Conservation (phyloP, 2,113 vertebrate species). For the Orcinus orca region DNA sequence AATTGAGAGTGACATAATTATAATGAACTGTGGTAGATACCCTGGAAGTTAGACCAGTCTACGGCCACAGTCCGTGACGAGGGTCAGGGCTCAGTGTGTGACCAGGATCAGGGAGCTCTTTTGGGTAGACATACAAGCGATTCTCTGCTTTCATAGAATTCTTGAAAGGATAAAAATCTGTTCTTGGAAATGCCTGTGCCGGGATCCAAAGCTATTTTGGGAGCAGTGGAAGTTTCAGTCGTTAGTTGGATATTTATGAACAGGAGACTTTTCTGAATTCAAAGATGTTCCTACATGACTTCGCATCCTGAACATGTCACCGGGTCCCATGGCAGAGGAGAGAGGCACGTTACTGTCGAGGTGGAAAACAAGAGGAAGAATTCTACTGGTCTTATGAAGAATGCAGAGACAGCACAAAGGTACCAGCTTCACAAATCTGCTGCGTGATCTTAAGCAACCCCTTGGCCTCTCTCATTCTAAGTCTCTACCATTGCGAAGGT, state of each 20-base stretch:
- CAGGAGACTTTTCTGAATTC: constrained; percentile 46
- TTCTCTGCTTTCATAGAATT: constrained; percentile 67
- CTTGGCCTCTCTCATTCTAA: background rate
- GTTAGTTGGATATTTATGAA: constrained; percentile 44
- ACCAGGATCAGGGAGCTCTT: background rate
- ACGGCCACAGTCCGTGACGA: background rate
- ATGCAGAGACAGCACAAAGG: background rate
- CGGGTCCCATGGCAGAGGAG: background rate
- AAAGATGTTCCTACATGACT: constrained; percentile 37
- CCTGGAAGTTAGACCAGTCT: background rate
- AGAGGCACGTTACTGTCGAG: background rate
- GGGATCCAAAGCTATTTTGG: constrained; percentile 66
- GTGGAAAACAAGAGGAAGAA: background rate
- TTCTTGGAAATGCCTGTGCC: constrained; percentile 62
- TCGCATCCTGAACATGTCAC: background rate
- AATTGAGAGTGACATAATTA: background rate
- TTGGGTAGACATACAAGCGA: background rate
- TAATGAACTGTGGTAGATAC: background rate
- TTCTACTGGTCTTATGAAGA: background rate
- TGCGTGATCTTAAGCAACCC: background rate
- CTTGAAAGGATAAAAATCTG: constrained; percentile 67
- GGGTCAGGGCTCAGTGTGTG: background rate
- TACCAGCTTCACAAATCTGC: background rate
- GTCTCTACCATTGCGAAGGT: background rate
- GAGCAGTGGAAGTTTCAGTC: constrained; percentile 43